Percentiles rank a stretch among this genome's conserved stretches.
Conservation (phyloP, 1,140 invertebrate genomes). For the Hestina assimilis region DNA sequence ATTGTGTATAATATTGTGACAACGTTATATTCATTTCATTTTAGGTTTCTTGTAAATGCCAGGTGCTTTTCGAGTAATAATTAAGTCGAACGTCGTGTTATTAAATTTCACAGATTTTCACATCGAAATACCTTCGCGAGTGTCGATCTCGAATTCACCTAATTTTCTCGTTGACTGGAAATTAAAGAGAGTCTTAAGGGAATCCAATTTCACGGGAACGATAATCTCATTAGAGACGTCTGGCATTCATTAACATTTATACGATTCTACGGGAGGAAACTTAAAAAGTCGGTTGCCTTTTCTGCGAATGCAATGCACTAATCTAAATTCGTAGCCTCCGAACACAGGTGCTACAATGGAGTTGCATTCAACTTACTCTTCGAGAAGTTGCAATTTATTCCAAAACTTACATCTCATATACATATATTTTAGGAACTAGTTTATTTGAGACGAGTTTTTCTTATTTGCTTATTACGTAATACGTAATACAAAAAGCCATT, state of each 20-base stretch:
- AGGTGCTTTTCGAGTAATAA: too few species aligned
- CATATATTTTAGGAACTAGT: slow-evolving; percentile 9
- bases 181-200: slow-evolving; percentile 71
- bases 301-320: slow-evolving; percentile 52
- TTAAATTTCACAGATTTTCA: too few species aligned
- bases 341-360: slow-evolving; percentile 48
- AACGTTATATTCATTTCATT: too few species aligned
- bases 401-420: slow-evolving; percentile 36
- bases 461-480: too few species aligned
- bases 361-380: slow-evolving; percentile 42
- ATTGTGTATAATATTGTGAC: too few species aligned
- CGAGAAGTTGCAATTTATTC: slow-evolving; percentile 50
- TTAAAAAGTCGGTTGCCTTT: slow-evolving; percentile 38
- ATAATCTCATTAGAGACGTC: slow-evolving; percentile 74
- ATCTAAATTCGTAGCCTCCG: slow-evolving; percentile 54
- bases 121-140: slow-evolving; percentile 30
- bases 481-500: too few species aligned
- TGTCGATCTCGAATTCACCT: slow-evolving; percentile 50
- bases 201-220: slow-evolving; percentile 70
- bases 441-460: not conserved
- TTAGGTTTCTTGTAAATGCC: too few species aligned
- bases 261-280: slow-evolving; percentile 61
- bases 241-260: slow-evolving; percentile 76
- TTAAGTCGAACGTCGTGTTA: too few species aligned
- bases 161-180: slow-evolving; percentile 68